phyloP scores from a whole-genome alignment of 2,888 invertebrate genomes.

The Strigamia crassipes region DNA sequence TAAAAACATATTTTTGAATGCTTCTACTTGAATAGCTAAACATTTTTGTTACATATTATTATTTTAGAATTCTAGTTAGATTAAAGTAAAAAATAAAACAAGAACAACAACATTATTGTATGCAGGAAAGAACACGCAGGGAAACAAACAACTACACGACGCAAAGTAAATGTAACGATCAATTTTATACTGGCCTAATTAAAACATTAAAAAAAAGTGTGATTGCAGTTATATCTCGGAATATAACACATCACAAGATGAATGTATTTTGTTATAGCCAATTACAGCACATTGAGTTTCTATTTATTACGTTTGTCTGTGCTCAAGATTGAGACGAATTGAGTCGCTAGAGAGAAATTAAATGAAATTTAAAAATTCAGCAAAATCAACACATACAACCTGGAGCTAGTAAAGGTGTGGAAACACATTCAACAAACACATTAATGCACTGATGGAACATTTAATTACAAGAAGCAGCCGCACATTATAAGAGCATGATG shows the following conservation, averaged over 20 bases:
- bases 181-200: too few relatives aligned
- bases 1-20: too few relatives aligned
- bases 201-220: too few relatives aligned
- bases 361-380: conserved; percentile 21
- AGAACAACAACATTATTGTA: too few relatives aligned
- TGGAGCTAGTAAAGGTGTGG: conserved; percentile 6
- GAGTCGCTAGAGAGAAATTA: neutral
- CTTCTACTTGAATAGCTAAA: too few relatives aligned
- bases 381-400: conserved; percentile 7
- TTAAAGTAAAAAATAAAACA: too few relatives aligned
- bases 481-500: neutral
- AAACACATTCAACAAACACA: conserved; percentile 16
- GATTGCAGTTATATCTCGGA: too few relatives aligned
- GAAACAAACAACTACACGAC: too few relatives aligned
- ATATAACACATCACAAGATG: neutral
- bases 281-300: neutral
- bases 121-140: too few relatives aligned
- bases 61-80: too few relatives aligned
- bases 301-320: neutral
- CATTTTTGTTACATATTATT: too few relatives aligned
- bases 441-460: conserved; percentile 22
- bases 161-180: too few relatives aligned
- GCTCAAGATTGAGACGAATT: neutral
- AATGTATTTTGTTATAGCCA: neutral
- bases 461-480: conserved; percentile 18